Percentiles rank a stretch among this genome's conserved stretches.
Conservation (phyloP, 2,113 vertebrate species). For the Xenus cinereus region DNA sequence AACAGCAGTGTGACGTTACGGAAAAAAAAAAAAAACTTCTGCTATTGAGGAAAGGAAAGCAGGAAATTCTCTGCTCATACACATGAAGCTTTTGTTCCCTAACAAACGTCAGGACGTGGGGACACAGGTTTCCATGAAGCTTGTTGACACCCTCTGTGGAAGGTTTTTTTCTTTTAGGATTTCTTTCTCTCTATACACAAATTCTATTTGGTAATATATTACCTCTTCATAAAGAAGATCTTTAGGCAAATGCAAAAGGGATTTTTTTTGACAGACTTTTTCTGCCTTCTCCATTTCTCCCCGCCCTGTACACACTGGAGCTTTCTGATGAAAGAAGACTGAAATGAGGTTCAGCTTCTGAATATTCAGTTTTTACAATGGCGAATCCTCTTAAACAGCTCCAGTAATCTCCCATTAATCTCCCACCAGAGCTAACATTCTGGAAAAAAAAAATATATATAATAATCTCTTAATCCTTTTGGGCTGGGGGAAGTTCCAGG, state of each 20-base stretch:
- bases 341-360: not conserved
- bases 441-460: not conserved
- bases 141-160: not conserved
- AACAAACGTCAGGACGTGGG: fast-evolving
- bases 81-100: not conserved
- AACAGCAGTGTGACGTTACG: not conserved
- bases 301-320: fast-evolving
- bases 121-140: not conserved
- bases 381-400: constrained; percentile 38
- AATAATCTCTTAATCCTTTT: not conserved
- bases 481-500: not conserved
- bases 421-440: not conserved
- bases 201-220: not conserved
- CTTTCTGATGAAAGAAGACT: not conserved
- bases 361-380: not conserved
- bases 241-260: not conserved
- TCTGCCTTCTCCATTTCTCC: not conserved
- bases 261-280: not conserved
- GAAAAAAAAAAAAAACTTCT: not conserved
- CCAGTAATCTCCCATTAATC: constrained; percentile 19
- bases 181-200: not conserved
- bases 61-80: not conserved
- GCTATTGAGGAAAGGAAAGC: not conserved
- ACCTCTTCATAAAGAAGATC: not conserved
- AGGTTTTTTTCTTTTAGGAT: too few species aligned